These are phyloP conservation scores for Hemiprocne comata DNA, from an alignment of 2,113 vertebrate species.

Conservation along the genomic window DNA sequence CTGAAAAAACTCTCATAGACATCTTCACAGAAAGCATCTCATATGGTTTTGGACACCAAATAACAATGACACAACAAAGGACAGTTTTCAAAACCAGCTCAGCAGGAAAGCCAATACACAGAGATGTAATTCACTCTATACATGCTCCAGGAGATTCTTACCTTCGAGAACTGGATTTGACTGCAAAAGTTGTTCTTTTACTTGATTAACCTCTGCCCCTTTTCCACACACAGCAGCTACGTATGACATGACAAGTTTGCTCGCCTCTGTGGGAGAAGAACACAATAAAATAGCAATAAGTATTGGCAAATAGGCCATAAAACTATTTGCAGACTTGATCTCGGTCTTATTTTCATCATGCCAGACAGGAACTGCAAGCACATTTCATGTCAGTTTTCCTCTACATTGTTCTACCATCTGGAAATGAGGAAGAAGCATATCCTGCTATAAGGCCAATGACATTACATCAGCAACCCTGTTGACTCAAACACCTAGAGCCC, in stretches of 20 bases:
- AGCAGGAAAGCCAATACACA: neutral
- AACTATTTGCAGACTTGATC: neutral
- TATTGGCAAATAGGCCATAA: neutral
- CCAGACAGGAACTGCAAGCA: neutral
- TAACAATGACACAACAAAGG: neutral
- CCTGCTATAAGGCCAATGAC: neutral
- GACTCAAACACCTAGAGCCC: neutral
- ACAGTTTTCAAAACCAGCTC: neutral
- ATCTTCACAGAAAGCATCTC: neutral
- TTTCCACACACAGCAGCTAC: constrained; percentile 98
- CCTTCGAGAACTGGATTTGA: constrained; percentile 98
- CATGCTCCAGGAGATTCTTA: constrained; percentile 65
- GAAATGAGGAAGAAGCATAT: neutral
- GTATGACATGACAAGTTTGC: constrained; percentile 99
- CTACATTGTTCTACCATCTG: neutral
- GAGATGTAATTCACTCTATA: fast-evolving
- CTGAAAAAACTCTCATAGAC: neutral
- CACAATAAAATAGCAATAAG: constrained; percentile 53
- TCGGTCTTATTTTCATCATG: neutral
- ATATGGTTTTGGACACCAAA: neutral
- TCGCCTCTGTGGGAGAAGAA: constrained; percentile 84
- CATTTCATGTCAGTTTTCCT: neutral
- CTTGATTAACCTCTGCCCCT: constrained; percentile 97
- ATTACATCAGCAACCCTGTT: neutral
- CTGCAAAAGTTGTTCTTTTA: constrained; percentile 98